Evolutionary conservation across 2,113 vertebrate genomes (phyloP).

Genomic region (Tragelaphus imberbis): DNA sequence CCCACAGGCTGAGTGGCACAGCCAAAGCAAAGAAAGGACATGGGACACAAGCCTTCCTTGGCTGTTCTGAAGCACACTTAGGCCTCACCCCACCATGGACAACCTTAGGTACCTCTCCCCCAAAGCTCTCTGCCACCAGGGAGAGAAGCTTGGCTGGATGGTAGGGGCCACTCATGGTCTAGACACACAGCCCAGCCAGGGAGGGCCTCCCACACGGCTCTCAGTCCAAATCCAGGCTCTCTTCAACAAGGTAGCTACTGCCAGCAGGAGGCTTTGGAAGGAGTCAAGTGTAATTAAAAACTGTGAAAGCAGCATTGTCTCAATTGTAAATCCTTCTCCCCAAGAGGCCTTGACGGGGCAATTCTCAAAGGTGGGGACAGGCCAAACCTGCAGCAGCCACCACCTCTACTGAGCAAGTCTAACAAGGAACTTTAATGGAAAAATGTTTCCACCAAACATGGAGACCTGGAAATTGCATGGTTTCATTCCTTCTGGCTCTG

Average conservation of each 20-base stretch:
- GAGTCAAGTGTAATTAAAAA: constrained; percentile 55
- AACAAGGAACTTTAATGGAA: not conserved
- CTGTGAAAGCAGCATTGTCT: constrained; percentile 48
- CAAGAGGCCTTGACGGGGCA: constrained; percentile 6
- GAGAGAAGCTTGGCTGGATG: not conserved
- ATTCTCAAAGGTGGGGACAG: constrained; percentile 25
- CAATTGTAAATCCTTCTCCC: constrained; percentile 41
- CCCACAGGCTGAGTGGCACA: not conserved
- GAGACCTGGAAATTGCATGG: not conserved
- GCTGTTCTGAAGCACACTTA: too few species aligned
- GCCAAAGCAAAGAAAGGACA: not conserved
- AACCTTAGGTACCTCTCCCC: too few species aligned
- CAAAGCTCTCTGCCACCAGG: not conserved
- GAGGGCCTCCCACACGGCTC: not conserved
- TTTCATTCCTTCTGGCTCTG: not conserved
- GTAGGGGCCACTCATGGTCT: not conserved
- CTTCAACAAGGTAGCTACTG: constrained; percentile 12
- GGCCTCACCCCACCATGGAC: not conserved
- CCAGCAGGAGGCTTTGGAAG: constrained; percentile 32
- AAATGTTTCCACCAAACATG: not conserved
- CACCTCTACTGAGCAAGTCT: not conserved
- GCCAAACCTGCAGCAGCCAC: not conserved
- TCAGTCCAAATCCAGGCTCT: not conserved
- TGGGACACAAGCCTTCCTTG: too few species aligned
- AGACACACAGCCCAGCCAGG: not conserved